Conservation (phyloP, 2,113 vertebrate species). For the Cryptomyrus ogoouensis region DNA sequence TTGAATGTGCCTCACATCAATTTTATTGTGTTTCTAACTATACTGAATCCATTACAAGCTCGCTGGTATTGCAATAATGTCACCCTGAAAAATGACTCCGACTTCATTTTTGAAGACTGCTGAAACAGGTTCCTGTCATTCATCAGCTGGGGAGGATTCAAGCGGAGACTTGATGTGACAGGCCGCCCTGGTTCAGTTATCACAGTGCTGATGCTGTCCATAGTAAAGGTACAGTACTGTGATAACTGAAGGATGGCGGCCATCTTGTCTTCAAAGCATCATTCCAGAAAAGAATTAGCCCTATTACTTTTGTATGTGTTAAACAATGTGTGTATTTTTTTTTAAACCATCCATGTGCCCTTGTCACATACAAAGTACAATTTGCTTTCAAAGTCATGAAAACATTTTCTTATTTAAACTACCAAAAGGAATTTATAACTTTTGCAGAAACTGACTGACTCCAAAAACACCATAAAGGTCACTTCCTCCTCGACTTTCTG, state of each 20-base stretch:
- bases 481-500: not conserved
- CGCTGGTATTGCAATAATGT: not conserved
- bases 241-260: constrained; percentile 99
- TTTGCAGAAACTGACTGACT: not conserved
- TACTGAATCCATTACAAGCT: not conserved
- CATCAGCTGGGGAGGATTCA: not conserved
- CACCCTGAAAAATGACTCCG: not conserved
- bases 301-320: not conserved
- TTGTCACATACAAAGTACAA: not conserved
- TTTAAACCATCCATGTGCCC: not conserved
- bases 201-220: constrained; percentile 99
- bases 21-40: not conserved
- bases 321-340: not conserved
- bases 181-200: constrained; percentile 99
- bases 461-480: not conserved
- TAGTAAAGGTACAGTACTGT: constrained; percentile 99
- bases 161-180: constrained; percentile 62
- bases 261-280: constrained; percentile 74
- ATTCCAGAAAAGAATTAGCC: not conserved
- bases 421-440: not conserved
- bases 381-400: not conserved
- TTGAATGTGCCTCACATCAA: not conserved
- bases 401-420: not conserved
- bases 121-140: not conserved
- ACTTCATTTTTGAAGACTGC: not conserved